Base-by-base conservation (phyloP, 2,797 vertebrate species). In the Phrynocephalus vlangalii region DNA sequence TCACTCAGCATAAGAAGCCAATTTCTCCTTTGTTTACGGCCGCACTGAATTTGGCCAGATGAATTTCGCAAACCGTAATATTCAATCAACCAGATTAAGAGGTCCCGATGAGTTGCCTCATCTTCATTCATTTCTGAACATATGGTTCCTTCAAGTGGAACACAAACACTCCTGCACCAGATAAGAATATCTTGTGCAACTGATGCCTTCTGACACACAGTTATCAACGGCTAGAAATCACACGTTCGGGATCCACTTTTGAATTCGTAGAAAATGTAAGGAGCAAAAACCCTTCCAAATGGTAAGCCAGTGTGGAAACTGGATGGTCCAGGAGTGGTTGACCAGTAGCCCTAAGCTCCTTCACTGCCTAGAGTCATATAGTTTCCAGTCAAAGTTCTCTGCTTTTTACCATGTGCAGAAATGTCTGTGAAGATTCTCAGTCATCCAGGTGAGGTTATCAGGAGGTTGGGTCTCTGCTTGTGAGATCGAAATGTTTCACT, bases 121-220 rank as follows among this genome's bases (percentile, higher is more conserved):
- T 90, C 80, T 88, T 18, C 60, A 26, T 81, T 90, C 63, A 88
- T 72, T 16, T 90, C 91, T 38, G 90, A 89, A 91, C 91, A 91
- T 82, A 84, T 76, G 91, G 92, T 88, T 67, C 48, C 90, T 87
- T 88, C 56, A 76, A 68, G 92, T 90, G 88, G 92, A 94, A 90
- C 90, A 83, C 90, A 92, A 93, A 85, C 63, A 44, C 89, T 94
- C 80, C 11, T 1, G 38, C n/a, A 88, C 71, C 24, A 7, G 89
- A 50, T 2, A 0, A 9, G 24, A 84, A 78, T 78, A 3, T 81
- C 84, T 88, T 84, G 56, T 24, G 86, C 76, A 48, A 70, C 67
- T 83, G 0, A 44, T 50, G 2, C 1, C 7, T 88, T 82, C 86
- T 88, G 1, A 2, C 87, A 11, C 30, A n/a, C 0, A 0, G 71